These are phyloP conservation scores for Arothron firmamentum DNA, from an alignment of 2,113 vertebrate genomes.

Conservation along the genomic window DNA sequence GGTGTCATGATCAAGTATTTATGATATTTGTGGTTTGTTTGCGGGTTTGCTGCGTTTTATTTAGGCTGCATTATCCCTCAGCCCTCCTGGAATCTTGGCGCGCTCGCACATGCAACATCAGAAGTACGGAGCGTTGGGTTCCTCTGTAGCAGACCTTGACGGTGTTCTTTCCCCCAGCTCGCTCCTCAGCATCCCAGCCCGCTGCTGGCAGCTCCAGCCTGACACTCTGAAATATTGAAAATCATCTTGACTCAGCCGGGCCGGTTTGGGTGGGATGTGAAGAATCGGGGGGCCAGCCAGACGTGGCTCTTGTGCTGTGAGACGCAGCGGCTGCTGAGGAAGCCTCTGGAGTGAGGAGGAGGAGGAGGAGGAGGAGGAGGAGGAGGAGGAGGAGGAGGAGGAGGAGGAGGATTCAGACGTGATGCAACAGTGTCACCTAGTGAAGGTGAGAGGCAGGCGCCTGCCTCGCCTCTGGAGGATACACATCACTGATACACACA, in stretches of 20 bases:
- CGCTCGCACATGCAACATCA: too few species aligned
- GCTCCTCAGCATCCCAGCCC: background rate
- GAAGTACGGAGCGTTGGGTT: too few species aligned
- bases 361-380: background rate
- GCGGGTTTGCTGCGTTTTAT: too few species aligned
- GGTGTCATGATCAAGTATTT: too few species aligned
- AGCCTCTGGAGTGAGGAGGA: background rate
- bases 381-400: background rate
- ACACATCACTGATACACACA: too few species aligned
- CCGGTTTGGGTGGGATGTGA: slow-evolving; percentile 17
- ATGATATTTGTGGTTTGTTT: too few species aligned
- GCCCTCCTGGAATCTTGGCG: too few species aligned
- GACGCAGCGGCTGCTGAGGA: background rate
- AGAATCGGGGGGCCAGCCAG: slow-evolving; percentile 5
- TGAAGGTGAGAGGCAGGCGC: slow-evolving; percentile 15
- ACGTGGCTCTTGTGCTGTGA: background rate
- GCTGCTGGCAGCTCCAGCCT: slow-evolving; percentile 18
- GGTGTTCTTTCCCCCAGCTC: too few species aligned
- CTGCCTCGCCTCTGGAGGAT: too few species aligned
- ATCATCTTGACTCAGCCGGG: slow-evolving; percentile 22
- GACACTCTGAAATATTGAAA: slow-evolving; percentile 58
- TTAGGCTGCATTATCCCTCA: too few species aligned
- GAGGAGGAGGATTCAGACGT: slow-evolving; percentile 2
- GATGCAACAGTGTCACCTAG: slow-evolving; percentile 70
- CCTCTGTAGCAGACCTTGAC: too few species aligned